phyloP scores from a whole-genome alignment of 2,113 vertebrate genomes.

The Carettochelys insculpta region DNA sequence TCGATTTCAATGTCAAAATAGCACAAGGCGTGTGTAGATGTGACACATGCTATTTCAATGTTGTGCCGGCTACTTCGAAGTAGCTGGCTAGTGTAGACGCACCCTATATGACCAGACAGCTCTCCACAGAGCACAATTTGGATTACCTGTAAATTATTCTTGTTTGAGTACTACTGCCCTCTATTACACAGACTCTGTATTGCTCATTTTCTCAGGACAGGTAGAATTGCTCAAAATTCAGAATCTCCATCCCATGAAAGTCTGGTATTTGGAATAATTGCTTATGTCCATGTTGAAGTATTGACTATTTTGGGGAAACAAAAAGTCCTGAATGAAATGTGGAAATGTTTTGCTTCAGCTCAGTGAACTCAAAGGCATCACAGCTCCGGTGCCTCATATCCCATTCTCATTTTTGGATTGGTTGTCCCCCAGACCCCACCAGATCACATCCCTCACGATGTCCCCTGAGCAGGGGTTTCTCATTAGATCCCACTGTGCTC shows the following conservation, averaged over 20 bases:
- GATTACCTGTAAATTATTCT: not conserved
- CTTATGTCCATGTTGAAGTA: not conserved
- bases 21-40: no score
- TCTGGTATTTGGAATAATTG: not conserved
- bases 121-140: not conserved
- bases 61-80: no score
- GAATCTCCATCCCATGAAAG: not conserved
- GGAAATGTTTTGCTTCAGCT: not conserved
- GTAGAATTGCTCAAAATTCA: not conserved
- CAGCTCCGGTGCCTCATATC: fast-evolving
- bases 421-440: not conserved
- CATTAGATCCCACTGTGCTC: not conserved
- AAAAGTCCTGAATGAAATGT: not conserved
- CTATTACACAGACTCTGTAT: not conserved
- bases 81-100: no score
- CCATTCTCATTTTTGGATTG: not conserved
- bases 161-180: not conserved
- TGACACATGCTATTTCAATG: no score
- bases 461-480: not conserved
- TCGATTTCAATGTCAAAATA: no score
- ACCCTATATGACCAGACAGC: not conserved
- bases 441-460: not conserved
- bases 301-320: not conserved
- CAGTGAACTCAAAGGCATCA: not conserved
- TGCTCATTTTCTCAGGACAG: not conserved